These are phyloP conservation scores for Cololabis saira DNA, from an alignment of 2,113 vertebrate species.

Conservation along the genomic window DNA sequence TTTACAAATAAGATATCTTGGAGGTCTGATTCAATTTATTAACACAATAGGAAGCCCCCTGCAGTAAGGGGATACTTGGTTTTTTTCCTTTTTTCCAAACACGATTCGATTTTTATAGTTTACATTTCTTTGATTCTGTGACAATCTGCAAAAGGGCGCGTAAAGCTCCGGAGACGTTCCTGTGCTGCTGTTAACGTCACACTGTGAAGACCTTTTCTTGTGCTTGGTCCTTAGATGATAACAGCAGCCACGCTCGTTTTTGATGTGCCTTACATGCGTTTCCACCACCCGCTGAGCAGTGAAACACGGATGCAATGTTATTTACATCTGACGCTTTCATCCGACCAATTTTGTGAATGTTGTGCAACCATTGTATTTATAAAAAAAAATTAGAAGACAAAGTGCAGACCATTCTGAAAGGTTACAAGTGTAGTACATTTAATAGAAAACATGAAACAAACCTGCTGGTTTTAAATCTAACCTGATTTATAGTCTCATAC, in stretches of 20 bases:
- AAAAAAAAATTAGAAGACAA: background rate
- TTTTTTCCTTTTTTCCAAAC: background rate
- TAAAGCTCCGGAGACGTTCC: too few relatives aligned
- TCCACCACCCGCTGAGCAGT: slow-evolving; percentile 1
- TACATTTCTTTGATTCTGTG: slow-evolving; percentile 2
- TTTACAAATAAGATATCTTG: too few relatives aligned
- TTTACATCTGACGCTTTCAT: background rate
- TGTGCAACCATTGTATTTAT: background rate
- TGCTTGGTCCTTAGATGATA: slow-evolving; percentile 3
- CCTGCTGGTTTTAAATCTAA: too few relatives aligned
- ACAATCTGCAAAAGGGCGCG: slow-evolving; percentile 1
- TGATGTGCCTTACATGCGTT: slow-evolving; percentile 17
- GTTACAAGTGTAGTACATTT: too few relatives aligned
- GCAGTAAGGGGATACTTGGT: too few relatives aligned
- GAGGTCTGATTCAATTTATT: too few relatives aligned
- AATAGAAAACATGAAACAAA: too few relatives aligned
- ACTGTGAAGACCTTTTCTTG: slow-evolving; percentile 6
- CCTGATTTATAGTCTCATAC: too few relatives aligned
- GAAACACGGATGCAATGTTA: too few relatives aligned
- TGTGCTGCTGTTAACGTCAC: too few relatives aligned
- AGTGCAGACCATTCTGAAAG: too few relatives aligned
- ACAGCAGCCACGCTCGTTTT: slow-evolving; percentile 21
- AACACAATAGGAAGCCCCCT: too few relatives aligned
- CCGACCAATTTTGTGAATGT: background rate
- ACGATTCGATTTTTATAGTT: background rate